phyloP scores from a whole-genome alignment of 2,797 vertebrate species.

The Betta splendens region DNA sequence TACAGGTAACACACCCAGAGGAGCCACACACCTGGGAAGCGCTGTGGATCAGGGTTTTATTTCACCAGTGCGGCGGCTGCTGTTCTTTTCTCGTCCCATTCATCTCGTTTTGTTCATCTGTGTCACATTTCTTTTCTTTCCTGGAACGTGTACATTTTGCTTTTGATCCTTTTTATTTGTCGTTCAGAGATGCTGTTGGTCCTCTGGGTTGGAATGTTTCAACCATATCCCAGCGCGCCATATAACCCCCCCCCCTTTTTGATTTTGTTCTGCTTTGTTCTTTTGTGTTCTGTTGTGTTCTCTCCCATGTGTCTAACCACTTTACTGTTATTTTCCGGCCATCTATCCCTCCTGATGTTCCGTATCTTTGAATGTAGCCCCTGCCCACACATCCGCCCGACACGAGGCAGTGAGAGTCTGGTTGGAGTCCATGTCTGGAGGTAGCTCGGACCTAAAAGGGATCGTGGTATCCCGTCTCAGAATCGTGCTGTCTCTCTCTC shows the following conservation, averaged over 20 bases:
- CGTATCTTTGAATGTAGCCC: slow-evolving; percentile 85
- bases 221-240: slow-evolving; percentile 45
- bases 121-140: slow-evolving; percentile 32
- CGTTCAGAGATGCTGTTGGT: slow-evolving; percentile 42
- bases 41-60: slow-evolving; percentile 31
- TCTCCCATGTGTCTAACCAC: slow-evolving; percentile 75
- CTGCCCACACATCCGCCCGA: slow-evolving; percentile 89
- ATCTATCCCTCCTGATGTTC: slow-evolving; percentile 63
- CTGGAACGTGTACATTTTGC: slow-evolving; percentile 70
- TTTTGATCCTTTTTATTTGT: slow-evolving; percentile 57
- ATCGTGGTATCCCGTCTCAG: slow-evolving; percentile 54
- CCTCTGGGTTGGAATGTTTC: slow-evolving; percentile 49
- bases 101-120: slow-evolving; percentile 55
- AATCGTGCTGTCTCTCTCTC: slow-evolving; percentile 41
- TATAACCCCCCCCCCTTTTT: slow-evolving; percentile 56
- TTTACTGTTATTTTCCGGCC: slow-evolving; percentile 70
- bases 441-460: slow-evolving; percentile 85
- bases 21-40: slow-evolving; percentile 36
- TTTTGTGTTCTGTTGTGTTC: slow-evolving; percentile 63
- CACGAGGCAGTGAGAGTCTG: slow-evolving; percentile 96
- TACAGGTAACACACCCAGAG: slow-evolving; percentile 88
- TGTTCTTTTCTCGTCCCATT: slow-evolving; percentile 41
- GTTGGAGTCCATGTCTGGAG: slow-evolving; percentile 98
- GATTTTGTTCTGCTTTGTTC: slow-evolving; percentile 68
- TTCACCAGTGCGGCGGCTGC: slow-evolving; percentile 48